Base-by-base conservation (phyloP, 2,113 vertebrate species). In the Campylorhamphus procurvoides region DNA sequence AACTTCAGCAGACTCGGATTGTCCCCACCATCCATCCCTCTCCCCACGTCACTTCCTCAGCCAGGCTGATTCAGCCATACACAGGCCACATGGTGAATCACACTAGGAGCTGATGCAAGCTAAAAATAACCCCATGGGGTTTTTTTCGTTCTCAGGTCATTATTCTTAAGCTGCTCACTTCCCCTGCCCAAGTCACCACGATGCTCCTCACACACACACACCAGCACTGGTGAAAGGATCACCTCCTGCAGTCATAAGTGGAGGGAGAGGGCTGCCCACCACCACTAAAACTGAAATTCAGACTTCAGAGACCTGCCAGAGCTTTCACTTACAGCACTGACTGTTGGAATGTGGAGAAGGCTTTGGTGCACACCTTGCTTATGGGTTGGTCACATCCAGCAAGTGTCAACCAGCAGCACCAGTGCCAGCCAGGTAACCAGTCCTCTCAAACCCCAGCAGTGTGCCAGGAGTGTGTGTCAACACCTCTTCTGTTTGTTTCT, bases 41-140 rank as follows among this genome's bases (percentile, higher is more conserved):
- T 84, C 59, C 44, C 60, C 4, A 16, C 20, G 0, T 44, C 87
- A 67, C 74, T 37, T 60, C 77, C 64, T 59, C 81, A 59, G 20
- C 9, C 1, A 3, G 44, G 44, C 87, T 83, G 87, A 93, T 84
- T 85, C 90, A 95, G 94, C 79, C 3, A 0, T 15, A 28, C 58
- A n/a, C 42, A 78, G 73, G 55, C 80, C 81, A 85, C 87, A 7
- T 27, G 25, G 55, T 90, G 90, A 94, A 90, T 94, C 88, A 94
- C 75, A 85, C 49, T 3, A 3, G 67, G 67, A 97, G 76, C 29
- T 66, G 71, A 58, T 87, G 63, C 0, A 0, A 87, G 58, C 58
- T 94, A 85, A 91, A 96, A 92, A 94, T 83, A 94, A 74, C 23
- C 27, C 66, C 0, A 4, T 12, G 46, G 56, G 29, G 2, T 9